These are phyloP conservation scores for Morpho helenor DNA, from an alignment of 2,888 invertebrate genomes.

Conservation along the genomic window DNA sequence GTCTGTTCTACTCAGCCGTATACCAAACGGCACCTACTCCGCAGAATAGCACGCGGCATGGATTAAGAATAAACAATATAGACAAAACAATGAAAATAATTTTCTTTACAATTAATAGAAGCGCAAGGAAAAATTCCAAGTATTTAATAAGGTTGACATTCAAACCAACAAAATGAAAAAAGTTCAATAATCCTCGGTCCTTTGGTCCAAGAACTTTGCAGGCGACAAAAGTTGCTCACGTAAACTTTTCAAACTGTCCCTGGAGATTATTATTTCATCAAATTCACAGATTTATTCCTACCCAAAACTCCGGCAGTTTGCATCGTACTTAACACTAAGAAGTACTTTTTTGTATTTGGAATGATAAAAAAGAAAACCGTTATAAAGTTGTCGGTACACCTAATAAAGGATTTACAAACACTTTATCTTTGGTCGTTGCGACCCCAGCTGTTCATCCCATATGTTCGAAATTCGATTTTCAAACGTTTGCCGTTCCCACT, in stretches of 20 bases:
- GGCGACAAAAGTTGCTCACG: conserved; percentile 17
- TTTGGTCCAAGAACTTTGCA: conserved; percentile 7
- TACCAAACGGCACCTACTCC: no score
- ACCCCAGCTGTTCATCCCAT: no score
- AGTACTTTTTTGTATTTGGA: conserved; percentile 24
- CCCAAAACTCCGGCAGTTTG: conserved; percentile 7
- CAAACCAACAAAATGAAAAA: conserved; percentile 17
- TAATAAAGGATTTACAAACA: no score
- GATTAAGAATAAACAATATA: no score
- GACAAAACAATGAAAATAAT: background rate
- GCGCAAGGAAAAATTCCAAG: background rate
- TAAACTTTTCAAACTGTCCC: conserved; percentile 20
- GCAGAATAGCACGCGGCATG: no score
- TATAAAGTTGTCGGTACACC: background rate
- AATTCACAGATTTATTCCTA: conserved; percentile 22
- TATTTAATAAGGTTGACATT: conserved; percentile 5
- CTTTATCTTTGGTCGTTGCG: no score
- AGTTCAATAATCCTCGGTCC: conserved; percentile 12
- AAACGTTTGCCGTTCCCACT: no score
- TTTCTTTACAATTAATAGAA: background rate
- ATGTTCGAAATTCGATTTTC: no score
- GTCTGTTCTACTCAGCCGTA: no score
- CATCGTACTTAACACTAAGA: conserved; percentile 9
- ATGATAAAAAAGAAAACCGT: conserved; percentile 15
- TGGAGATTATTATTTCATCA: conserved; percentile 22